A percentile compares a stretch with the other conserved stretches of the same genome.
These are phyloP conservation scores for Sternarchorhynchus goeldii DNA, from an alignment of 2,797 vertebrate genomes.

Conservation along the genomic window DNA sequence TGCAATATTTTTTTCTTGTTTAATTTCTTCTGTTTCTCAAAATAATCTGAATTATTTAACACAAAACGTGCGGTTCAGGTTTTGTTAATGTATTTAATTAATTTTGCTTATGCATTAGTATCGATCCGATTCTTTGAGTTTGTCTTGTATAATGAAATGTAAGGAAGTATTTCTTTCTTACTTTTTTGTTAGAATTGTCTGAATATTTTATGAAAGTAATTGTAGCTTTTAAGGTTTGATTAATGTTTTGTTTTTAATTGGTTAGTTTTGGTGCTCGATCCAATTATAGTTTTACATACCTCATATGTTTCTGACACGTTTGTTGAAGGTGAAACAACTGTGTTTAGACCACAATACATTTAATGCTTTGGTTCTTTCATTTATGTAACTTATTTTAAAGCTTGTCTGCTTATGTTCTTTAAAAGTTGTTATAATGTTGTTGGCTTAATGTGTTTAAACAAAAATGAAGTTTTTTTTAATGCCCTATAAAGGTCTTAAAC, in stretches of 20 bases:
- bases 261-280: neutral
- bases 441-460: too few relatives aligned
- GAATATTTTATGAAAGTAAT: neutral
- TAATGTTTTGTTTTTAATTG: neutral
- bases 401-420: neutral
- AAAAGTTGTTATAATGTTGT: too few relatives aligned
- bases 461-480: neutral
- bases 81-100: neutral
- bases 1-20: slow-evolving; percentile 15
- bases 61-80: neutral
- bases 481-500: neutral
- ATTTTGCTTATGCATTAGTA: neutral
- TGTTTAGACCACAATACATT: neutral
- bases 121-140: neutral
- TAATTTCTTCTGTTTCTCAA: neutral
- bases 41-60: neutral
- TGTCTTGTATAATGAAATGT: neutral
- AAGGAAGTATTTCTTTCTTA: neutral
- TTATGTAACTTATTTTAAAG: neutral
- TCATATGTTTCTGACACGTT: neutral
- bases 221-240: neutral
- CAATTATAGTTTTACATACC: neutral
- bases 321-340: too few relatives aligned
- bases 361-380: neutral
- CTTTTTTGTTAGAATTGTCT: neutral